Conservation (phyloP, 2,797 vertebrate species). For the Takifugu ocellatus region DNA sequence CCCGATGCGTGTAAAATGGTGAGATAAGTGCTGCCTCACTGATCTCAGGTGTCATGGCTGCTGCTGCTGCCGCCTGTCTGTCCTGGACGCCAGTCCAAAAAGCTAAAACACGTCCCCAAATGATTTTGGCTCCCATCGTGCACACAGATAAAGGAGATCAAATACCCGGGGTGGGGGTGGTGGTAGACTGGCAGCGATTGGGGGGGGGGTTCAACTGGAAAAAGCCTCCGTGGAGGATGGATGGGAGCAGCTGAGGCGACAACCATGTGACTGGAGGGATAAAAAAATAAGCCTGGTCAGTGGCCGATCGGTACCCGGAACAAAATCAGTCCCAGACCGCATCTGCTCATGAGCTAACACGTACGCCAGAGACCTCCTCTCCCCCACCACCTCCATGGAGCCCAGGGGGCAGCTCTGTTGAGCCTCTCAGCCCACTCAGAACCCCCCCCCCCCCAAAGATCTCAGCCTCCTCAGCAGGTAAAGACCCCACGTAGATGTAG, state of each 20-base stretch:
- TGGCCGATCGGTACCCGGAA: not conserved
- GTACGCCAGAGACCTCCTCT: too few species aligned
- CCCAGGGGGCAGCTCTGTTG: too few species aligned
- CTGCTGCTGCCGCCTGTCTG: constrained; percentile 8
- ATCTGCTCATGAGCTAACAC: too few species aligned
- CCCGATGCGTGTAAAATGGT: constrained; percentile 8
- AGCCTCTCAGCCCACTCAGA: too few species aligned
- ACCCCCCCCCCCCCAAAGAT: too few species aligned
- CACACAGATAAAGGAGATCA: constrained; percentile 14
- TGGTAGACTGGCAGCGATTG: not conserved
- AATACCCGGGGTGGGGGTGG: constrained; percentile 14
- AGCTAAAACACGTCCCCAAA: constrained; percentile 12
- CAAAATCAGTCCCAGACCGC: too few species aligned
- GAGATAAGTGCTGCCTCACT: not conserved
- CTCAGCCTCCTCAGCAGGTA: too few species aligned
- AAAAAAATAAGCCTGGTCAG: constrained; percentile 36
- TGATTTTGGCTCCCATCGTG: constrained; percentile 8
- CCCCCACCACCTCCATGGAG: too few species aligned
- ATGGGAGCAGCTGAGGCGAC: constrained; percentile 72
- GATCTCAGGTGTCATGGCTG: constrained; percentile 32
- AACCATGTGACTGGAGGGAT: constrained; percentile 47
- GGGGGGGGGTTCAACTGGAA: constrained; percentile 28
- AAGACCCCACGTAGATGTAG: too few species aligned
- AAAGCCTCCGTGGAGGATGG: constrained; percentile 47
- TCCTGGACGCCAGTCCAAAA: not conserved